Evolutionary conservation across 1,140 invertebrate species (phyloP).

Genomic region (Popillia japonica): DNA sequence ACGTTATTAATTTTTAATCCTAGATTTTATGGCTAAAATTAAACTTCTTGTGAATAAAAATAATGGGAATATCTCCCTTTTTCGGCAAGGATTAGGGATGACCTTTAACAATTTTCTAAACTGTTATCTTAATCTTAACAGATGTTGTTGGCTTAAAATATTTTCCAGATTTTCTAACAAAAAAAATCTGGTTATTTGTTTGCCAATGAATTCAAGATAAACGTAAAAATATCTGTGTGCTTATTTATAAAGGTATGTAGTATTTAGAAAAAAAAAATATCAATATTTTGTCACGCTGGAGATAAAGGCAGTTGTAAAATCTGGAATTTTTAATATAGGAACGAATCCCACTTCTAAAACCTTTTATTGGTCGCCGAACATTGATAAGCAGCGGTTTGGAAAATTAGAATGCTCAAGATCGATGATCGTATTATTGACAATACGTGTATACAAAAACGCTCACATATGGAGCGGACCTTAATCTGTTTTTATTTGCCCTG

Average conservation of each 20-base stretch:
- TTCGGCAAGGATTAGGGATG: slow-evolving; percentile 1
- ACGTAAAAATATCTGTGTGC: neutral
- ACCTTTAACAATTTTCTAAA: neutral
- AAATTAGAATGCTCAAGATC: slow-evolving; percentile 3
- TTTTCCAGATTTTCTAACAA: neutral
- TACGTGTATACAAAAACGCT: neutral
- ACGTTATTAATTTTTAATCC: neutral
- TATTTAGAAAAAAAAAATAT: neutral
- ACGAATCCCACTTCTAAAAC: neutral
- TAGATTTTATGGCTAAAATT: neutral
- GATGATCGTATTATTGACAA: neutral
- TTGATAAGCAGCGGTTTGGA: slow-evolving; percentile 3
- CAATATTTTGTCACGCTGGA: neutral
- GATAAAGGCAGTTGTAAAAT: slow-evolving; percentile 25
- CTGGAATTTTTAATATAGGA: slow-evolving; percentile 34
- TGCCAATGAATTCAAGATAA: slow-evolving; percentile 3
- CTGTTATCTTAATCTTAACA: neutral
- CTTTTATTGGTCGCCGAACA: slow-evolving; percentile 15
- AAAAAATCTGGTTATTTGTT: slow-evolving; percentile 16
- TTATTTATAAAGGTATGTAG: neutral
- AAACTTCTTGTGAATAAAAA: slow-evolving; percentile 4
- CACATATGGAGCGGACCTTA: neutral
- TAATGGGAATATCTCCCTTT: neutral
- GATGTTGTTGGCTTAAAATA: neutral
- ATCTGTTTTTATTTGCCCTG: slow-evolving; percentile 38